phyloP scores from a whole-genome alignment of 2,888 invertebrate species.

The Callyntrura guangdongensis region DNA sequence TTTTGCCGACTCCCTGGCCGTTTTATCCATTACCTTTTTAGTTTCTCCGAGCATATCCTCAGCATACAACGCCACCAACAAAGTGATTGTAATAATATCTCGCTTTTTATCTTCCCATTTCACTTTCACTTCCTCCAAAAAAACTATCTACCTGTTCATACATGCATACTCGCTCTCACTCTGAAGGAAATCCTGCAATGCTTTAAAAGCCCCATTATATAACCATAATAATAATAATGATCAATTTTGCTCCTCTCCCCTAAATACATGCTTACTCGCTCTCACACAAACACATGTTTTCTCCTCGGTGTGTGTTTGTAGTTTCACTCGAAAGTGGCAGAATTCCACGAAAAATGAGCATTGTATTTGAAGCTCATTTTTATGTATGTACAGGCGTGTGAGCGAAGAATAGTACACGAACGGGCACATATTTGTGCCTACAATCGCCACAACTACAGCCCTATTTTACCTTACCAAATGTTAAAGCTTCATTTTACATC shows the following conservation, averaged over 20 bases:
- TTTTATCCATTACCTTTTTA: not conserved
- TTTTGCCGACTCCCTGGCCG: not conserved
- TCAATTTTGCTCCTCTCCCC: not conserved
- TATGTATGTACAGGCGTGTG: not conserved
- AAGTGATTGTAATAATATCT: conserved; percentile 3
- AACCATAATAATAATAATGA: conserved; percentile 26
- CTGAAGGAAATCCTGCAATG: not conserved
- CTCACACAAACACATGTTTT: conserved; percentile 6
- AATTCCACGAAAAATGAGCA: conserved; percentile 12
- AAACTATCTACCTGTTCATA: not conserved
- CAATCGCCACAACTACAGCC: no score
- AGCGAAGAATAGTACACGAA: not conserved
- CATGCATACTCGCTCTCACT: not conserved
- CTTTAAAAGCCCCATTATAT: not conserved
- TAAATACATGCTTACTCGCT: not conserved
- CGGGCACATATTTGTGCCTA: not conserved
- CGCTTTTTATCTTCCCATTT: conserved; percentile 40
- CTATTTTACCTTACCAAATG: no score
- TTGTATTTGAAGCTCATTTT: not conserved
- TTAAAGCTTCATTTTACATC: no score
- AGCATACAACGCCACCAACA: not conserved
- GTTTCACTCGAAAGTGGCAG: conserved; percentile 55
- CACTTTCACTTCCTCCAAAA: not conserved
- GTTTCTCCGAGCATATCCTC: no score
- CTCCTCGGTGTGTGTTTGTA: conserved; percentile 5